phyloP scores from a whole-genome alignment of 2,797 vertebrate genomes.

The Microctenopoma steveboyesi region DNA sequence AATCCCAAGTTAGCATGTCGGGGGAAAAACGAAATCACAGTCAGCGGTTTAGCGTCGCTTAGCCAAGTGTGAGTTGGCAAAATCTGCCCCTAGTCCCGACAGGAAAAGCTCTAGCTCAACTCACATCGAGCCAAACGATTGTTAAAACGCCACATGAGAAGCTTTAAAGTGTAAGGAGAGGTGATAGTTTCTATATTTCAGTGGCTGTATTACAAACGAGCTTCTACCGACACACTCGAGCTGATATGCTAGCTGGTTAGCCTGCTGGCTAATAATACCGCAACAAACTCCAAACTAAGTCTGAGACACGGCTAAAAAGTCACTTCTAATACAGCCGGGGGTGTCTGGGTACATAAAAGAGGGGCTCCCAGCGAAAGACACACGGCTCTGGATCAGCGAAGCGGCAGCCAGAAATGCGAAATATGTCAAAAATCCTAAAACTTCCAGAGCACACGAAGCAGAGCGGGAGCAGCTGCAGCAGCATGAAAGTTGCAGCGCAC shows the following conservation, averaged over 20 bases:
- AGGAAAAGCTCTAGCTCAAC: not conserved
- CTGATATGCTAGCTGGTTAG: constrained; percentile 74
- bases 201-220: constrained; percentile 2
- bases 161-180: not conserved
- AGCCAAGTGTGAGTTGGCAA: constrained; percentile 65
- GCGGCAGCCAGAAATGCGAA: constrained; percentile 74
- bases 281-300: constrained; percentile 67
- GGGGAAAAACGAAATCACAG: constrained; percentile 53
- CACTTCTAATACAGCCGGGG: not conserved
- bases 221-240: constrained; percentile 48
- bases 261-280: constrained; percentile 75
- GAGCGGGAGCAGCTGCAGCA: constrained; percentile 59
- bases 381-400: constrained; percentile 54
- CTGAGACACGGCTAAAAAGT: constrained; percentile 34
- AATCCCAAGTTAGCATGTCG: constrained; percentile 34
- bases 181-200: not conserved
- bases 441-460: constrained; percentile 71
- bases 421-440: constrained; percentile 85
- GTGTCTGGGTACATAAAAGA: not conserved
- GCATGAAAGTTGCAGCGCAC: constrained; percentile 75
- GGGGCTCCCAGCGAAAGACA: constrained; percentile 18
- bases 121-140: not conserved
- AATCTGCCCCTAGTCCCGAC: constrained; percentile 9
- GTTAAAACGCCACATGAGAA: not conserved
- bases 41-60: constrained; percentile 24